These are phyloP conservation scores for Hippasteria phrygiana DNA, from an alignment of 53 echinoderm and acorn worm genomes.

Conservation along the genomic window DNA sequence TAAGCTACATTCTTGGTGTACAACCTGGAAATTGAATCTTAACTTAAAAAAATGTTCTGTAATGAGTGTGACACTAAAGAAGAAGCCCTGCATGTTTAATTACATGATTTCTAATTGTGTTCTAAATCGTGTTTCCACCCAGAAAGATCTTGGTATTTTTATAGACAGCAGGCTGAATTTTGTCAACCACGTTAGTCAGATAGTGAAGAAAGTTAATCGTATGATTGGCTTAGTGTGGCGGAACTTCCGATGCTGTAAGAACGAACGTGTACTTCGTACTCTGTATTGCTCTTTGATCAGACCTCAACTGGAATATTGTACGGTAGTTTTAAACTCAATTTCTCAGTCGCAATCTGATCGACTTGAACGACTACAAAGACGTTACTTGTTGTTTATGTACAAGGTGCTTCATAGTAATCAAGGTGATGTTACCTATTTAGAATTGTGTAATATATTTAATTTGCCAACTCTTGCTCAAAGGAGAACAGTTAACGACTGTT, in stretches of 20 bases:
- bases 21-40: not conserved
- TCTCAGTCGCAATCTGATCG: conserved; percentile 8
- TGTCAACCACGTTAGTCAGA: not conserved
- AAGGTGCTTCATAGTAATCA: not conserved
- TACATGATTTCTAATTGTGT: not conserved
- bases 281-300: not conserved
- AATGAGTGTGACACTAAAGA: not conserved
- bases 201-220: no score
- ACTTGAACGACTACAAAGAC: not conserved
- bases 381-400: not conserved
- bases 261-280: not conserved
- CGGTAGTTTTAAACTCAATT: not conserved
- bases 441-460: no score
- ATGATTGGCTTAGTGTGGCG: not conserved
- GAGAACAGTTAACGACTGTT: no score
- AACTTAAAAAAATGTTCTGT: not conserved
- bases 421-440: no score
- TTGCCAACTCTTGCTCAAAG: no score
- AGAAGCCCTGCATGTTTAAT: not conserved
- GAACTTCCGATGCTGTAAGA: not conserved
- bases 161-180: conserved; percentile 9
- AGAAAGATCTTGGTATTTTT: not conserved
- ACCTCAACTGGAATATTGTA: not conserved
- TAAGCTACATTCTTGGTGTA: not conserved
- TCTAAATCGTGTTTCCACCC: not conserved